These are phyloP conservation scores for Lamproptera curius DNA, from an alignment of 2,888 invertebrate genomes.

Conservation along the genomic window DNA sequence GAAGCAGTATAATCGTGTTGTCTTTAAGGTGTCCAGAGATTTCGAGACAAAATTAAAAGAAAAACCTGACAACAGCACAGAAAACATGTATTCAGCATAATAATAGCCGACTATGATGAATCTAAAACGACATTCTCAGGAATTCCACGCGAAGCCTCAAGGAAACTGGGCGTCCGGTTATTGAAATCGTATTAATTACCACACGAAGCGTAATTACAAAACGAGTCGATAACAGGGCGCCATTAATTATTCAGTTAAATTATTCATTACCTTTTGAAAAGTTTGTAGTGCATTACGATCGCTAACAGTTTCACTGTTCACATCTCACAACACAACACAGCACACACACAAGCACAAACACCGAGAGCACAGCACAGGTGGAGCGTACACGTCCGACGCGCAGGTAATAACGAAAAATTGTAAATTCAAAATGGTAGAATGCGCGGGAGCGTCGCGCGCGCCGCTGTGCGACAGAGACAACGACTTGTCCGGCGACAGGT, in stretches of 20 bases:
- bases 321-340: slow-evolving; percentile 40
- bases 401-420: slow-evolving; percentile 55
- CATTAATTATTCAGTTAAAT: slow-evolving; percentile 8
- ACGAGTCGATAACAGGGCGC: slow-evolving; percentile 6
- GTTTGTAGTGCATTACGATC: slow-evolving; percentile 68
- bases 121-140: not conserved
- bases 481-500: slow-evolving; percentile 35
- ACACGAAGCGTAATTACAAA: not conserved
- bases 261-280: slow-evolving; percentile 62
- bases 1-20: too few relatives aligned
- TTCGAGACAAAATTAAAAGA: too few relatives aligned
- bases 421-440: slow-evolving; percentile 47
- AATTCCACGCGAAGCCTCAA: not conserved
- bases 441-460: slow-evolving; percentile 35
- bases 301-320: slow-evolving; percentile 23
- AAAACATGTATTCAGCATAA: too few relatives aligned
- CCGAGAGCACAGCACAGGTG: slow-evolving; percentile 28
- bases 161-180: not conserved
- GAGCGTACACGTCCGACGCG: slow-evolving; percentile 39
- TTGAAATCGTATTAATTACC: slow-evolving; percentile 5
- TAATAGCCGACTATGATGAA: too few relatives aligned
- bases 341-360: slow-evolving; percentile 33
- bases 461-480: slow-evolving; percentile 42
- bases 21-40: too few relatives aligned
- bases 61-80: too few relatives aligned